A percentile compares a stretch with the other conserved stretches of the same genome.
phyloP scores from a whole-genome alignment of 2,113 vertebrate species.

The Zosterops borbonicus region DNA sequence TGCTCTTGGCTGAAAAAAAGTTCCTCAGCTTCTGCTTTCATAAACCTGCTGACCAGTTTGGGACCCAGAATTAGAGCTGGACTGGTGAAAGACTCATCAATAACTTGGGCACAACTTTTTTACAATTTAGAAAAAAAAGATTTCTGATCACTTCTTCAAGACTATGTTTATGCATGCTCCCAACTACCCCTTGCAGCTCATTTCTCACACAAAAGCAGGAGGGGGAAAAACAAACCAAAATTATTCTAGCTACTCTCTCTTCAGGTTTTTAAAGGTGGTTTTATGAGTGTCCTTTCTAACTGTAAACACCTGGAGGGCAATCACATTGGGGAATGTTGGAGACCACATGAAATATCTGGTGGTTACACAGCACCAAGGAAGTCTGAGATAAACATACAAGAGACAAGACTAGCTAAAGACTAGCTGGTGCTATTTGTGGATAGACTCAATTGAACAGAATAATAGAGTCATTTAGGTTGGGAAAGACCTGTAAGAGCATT shows the following conservation, averaged over 20 bases:
- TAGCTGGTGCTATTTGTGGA: not conserved
- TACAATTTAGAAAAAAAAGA: not conserved
- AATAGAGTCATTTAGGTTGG: not conserved
- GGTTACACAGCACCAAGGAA: not conserved
- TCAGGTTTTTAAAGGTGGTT: not conserved
- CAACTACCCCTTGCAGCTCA: not conserved
- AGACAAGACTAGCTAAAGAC: not conserved
- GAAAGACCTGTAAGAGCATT: not conserved
- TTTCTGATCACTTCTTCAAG: not conserved
- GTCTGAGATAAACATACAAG: not conserved
- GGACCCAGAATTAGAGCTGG: not conserved
- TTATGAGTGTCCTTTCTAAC: not conserved
- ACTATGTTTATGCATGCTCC: not conserved
- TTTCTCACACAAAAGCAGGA: not conserved
- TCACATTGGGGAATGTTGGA: not conserved
- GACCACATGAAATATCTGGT: not conserved
- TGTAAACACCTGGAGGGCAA: not conserved
- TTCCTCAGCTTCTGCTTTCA: accelerated
- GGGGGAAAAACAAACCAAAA: not conserved
- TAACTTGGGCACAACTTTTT: not conserved
- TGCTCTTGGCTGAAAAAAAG: not conserved
- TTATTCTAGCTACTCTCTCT: not conserved
- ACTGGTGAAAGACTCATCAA: not conserved
- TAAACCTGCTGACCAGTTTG: not conserved
- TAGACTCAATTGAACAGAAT: not conserved